phyloP scores from a whole-genome alignment of 2,888 invertebrate genomes.

The Rotaria socialis region DNA sequence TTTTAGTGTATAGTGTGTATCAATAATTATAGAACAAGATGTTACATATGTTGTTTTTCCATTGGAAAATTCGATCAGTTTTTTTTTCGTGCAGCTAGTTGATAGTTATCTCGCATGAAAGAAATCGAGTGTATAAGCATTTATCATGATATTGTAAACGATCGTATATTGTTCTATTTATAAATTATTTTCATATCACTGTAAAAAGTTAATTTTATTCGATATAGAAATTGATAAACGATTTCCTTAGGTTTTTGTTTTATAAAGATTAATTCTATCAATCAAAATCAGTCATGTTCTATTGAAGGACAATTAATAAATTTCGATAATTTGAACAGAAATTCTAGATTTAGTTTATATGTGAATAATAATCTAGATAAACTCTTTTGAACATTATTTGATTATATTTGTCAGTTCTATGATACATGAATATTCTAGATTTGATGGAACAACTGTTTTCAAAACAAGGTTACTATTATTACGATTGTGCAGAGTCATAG shows the following conservation, averaged over 20 bases:
- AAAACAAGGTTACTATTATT: not conserved
- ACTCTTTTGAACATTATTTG: not conserved
- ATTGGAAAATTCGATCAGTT: too few relatives aligned
- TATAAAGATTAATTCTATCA: too few relatives aligned
- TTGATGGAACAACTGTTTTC: not conserved
- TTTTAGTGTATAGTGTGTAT: too few relatives aligned
- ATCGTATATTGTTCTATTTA: not conserved
- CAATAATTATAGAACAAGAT: too few relatives aligned
- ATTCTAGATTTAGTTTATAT: too few relatives aligned
- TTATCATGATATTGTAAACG: not conserved
- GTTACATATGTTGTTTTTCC: too few relatives aligned
- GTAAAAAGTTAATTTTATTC: not conserved
- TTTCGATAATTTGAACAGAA: too few relatives aligned
- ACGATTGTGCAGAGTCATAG: not conserved
- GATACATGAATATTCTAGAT: not conserved
- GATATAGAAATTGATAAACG: not conserved
- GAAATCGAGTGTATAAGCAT: too few relatives aligned
- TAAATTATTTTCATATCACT: not conserved
- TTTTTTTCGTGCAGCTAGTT: too few relatives aligned
- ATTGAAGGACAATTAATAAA: too few relatives aligned
- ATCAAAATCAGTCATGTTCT: too few relatives aligned
- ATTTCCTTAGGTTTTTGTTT: not conserved
- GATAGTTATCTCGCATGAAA: too few relatives aligned
- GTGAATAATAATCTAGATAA: not conserved
- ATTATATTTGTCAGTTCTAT: not conserved